Conservation (phyloP, 2,888 invertebrate genomes). For the Latheticus oryzae region DNA sequence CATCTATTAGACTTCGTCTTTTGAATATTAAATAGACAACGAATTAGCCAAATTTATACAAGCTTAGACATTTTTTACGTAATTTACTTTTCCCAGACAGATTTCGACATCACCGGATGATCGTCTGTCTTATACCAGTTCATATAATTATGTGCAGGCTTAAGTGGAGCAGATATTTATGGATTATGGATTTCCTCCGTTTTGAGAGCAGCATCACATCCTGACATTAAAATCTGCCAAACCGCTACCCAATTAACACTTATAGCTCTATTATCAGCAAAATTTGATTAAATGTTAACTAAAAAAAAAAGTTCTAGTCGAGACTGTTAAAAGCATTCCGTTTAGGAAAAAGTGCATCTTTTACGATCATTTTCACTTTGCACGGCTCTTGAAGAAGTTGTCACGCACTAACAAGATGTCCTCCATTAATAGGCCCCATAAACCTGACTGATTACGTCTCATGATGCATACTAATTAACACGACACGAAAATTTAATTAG, state of each 20-base stretch:
- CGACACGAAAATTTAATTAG: constrained; percentile 58
- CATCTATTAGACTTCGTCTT: constrained; percentile 15
- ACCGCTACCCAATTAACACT: too few relatives aligned
- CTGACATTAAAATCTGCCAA: too few relatives aligned
- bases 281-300: too few relatives aligned
- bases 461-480: constrained; percentile 51
- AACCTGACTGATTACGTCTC: constrained; percentile 59
- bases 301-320: too few relatives aligned
- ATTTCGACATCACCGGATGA: constrained; percentile 32
- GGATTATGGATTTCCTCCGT: constrained; percentile 40
- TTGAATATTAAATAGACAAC: constrained; percentile 21
- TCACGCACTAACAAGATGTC: constrained; percentile 55
- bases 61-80: constrained; percentile 17
- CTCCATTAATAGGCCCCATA: constrained; percentile 61
- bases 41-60: constrained; percentile 10
- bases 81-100: constrained; percentile 32
- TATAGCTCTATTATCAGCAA: too few relatives aligned
- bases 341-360: not conserved
- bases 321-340: too few relatives aligned
- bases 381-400: constrained; percentile 52
- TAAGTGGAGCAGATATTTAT: constrained; percentile 38
- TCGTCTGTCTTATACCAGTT: constrained; percentile 21
- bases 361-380: too few relatives aligned
- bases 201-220: constrained; percentile 4
- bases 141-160: too few relatives aligned